Evolutionary conservation across 53 echinoderm and acorn worm genomes (phyloP), one percentile per base, ranked within the genome.

Genomic region (Antedon mediterranea): DNA sequence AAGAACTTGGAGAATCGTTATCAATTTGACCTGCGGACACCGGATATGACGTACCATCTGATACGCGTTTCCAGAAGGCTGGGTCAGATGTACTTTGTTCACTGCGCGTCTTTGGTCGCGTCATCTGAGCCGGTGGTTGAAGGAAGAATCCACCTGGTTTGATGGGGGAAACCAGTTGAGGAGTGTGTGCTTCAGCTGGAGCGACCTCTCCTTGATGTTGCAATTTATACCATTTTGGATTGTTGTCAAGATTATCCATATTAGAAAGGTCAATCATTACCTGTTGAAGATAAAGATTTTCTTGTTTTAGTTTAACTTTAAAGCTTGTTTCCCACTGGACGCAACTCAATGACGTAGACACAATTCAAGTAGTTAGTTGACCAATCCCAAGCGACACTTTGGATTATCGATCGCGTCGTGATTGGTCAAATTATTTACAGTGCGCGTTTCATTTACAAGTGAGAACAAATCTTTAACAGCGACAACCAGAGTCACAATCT

Each of bases 241-340:
- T 90, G 79, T 98, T 98, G 72, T 93, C 93, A 29, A 98, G 76
- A 34, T 83, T 81, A 30, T 90, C 86, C 15, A 84, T 86, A 33
- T 90, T 92, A 8, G 98, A 90, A 13, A 98, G 85, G 79, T 98
- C 92, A 74, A 98, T 80, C 3, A 92, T 42, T n/a, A 98, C 85
- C 98, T 97, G 71, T 14, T 34, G 14, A 27, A 72, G 32, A 78
- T 28, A 30, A 4, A n/a, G n/a, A n/a, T n/a, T n/a, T n/a, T n/a
- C n/a, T n/a, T n/a, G n/a, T n/a, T n/a, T n/a, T n/a, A n/a, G n/a
- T n/a, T n/a, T n/a, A n/a, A n/a, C n/a, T n/a, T n/a, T n/a, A n/a
- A n/a, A n/a, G n/a, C n/a, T n/a, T n/a, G n/a, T n/a, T n/a, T n/a
- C n/a, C n/a, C n/a, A n/a, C n/a, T n/a, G n/a, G n/a, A n/a, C n/a